Base-by-base conservation (phyloP, 2,888 invertebrate genomes). In the Tethea ocularis region DNA sequence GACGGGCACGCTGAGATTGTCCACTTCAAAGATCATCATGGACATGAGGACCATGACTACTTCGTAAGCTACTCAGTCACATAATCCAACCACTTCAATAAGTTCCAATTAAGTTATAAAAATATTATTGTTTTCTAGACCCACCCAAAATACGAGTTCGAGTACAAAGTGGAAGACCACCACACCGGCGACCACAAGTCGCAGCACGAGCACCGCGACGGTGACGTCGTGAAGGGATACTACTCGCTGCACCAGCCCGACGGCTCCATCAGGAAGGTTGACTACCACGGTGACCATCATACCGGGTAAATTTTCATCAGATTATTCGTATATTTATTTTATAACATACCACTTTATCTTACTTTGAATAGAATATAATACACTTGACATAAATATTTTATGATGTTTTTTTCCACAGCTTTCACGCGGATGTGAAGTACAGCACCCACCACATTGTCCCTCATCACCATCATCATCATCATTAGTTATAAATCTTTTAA, bases 131-230 rank as follows among this genome's bases (percentile, higher is more conserved):
- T 6, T 15, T 52, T 63, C 22, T 60, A 75, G 75, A 63, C 87
- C 22, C 84, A 88, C 64, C 75, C 76, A 10, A 71, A 75, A 56
- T 75, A 74, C 63, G 64, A 71, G 61, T 87, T 54, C 23, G 87
- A 86, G 72, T 89, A 91, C 72, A 81, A 85, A 71, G 94, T 94
- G 23, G 86, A 91, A 58, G 94, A 94, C 76, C 89, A 90, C 2
- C 93, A 94, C 74, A 94, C 94, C 56, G 94, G 94, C 20, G 94
- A 94, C 80, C 88, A 89, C 77, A 92, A 92, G 77, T 84, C 88
- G 8, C 91, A 92, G 65, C 88, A 87, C 61, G 91, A 92, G 78
- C 85, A 87, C 71, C 86, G 89, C 59, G 90, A 93, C 77, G 94
- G 94, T 55, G 92, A 94, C 74, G 89, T 85, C 55, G 94, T 95